phyloP scores from a whole-genome alignment of 2,888 invertebrate genomes.

The Villa cingulata region DNA sequence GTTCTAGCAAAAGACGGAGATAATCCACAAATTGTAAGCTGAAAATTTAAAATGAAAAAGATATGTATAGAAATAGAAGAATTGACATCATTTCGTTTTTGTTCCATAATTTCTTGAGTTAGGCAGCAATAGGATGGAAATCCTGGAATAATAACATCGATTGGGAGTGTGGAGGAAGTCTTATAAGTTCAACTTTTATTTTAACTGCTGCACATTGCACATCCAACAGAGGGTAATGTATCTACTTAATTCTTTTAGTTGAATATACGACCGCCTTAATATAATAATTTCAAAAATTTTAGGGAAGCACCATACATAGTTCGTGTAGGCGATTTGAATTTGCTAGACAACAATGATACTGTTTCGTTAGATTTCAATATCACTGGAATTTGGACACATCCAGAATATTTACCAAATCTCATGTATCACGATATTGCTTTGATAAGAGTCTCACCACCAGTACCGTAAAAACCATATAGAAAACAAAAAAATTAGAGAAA shows the following conservation, averaged over 20 bases:
- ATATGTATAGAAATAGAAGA: too few relatives aligned
- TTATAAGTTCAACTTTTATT: slow-evolving; percentile 6
- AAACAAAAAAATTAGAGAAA: too few relatives aligned
- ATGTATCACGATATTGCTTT: slow-evolving; percentile 43
- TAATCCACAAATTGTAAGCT: slow-evolving; percentile 12
- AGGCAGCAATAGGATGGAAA: background rate
- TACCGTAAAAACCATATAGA: too few relatives aligned
- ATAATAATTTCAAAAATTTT: too few relatives aligned
- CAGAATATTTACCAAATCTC: slow-evolving; percentile 30
- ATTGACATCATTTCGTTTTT: background rate
- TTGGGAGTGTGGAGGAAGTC: slow-evolving; percentile 6
- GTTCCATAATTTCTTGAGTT: background rate
- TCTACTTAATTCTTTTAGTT: too few relatives aligned
- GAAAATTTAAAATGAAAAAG: too few relatives aligned
- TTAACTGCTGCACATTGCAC: slow-evolving; percentile 13
- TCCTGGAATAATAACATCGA: background rate
- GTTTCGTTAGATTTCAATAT: slow-evolving; percentile 27
- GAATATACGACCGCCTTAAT: too few relatives aligned
- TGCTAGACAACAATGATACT: slow-evolving; percentile 7
- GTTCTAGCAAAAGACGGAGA: slow-evolving; percentile 7
- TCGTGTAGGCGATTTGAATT: slow-evolving; percentile 22
- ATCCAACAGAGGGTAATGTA: background rate
- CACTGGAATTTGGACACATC: slow-evolving; percentile 29
- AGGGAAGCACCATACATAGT: slow-evolving; percentile 14
- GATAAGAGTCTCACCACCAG: slow-evolving; percentile 19